Percentiles rank a stretch among this genome's conserved stretches.
Evolutionary conservation across 2,888 invertebrate species (phyloP).

Genomic region (Brachynemurus nebulosus): DNA sequence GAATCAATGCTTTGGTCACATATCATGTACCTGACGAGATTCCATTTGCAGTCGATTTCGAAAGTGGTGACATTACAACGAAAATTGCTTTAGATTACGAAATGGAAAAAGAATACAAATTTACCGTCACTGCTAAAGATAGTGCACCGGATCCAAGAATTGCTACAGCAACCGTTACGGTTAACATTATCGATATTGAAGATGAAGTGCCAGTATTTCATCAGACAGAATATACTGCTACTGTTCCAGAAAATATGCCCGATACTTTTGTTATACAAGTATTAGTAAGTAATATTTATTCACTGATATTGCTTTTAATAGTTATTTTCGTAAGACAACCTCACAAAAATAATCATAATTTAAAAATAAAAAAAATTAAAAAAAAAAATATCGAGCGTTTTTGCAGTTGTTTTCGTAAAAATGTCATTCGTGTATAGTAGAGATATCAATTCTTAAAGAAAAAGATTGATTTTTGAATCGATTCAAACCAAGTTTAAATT

Average conservation of each 20-base stretch:
- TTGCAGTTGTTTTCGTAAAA: no score
- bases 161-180: constrained; percentile 75
- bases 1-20: constrained; percentile 65
- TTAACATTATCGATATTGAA: constrained; percentile 62
- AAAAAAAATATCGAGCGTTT: no score
- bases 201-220: constrained; percentile 74
- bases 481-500: no score
- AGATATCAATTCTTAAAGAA: no score
- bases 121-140: constrained; percentile 81
- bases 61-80: constrained; percentile 66
- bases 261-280: constrained; percentile 68
- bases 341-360: no score
- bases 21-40: constrained; percentile 67
- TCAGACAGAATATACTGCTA: constrained; percentile 56
- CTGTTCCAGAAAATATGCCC: constrained; percentile 73
- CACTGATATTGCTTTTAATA: no score
- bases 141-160: constrained; percentile 73
- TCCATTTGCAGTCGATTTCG: constrained; percentile 65
- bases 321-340: no score
- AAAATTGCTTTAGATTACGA: constrained; percentile 69
- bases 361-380: no score
- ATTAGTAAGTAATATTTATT: constrained; percentile 42
- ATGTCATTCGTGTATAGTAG: no score
- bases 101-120: constrained; percentile 57
- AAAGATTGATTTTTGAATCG: no score